Base-by-base conservation (phyloP, 1,140 invertebrate species). In the Diuraphis noxia region DNA sequence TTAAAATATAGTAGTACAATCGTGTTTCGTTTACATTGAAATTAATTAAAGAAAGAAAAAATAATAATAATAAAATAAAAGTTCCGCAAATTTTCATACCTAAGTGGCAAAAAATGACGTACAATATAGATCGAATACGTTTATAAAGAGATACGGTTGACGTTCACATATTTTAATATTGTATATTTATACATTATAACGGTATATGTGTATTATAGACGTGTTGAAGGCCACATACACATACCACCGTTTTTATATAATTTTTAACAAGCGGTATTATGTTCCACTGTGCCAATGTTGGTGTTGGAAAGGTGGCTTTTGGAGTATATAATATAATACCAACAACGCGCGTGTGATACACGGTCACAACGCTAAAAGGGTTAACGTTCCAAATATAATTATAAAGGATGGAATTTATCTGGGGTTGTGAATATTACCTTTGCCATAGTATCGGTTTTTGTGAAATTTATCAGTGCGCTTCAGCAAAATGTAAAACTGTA, bases 371-470 rank as follows among this genome's bases (percentile, higher is more conserved):
- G 17, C 87, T 88, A 41, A 88, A 88, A 88, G 49, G 49, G 87
- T 41, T 41, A 63, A 6, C 56, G 30, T 63, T 23, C 49, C 25
- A 72, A 63, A 88, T 88, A 88, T 88, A 88, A 88, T 88, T 88
- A 63, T 63, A 88, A 88, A 34, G 87, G 87, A 63, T 19, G 38
- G 77, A 30, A 41, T 88, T 88, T 88, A 87, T 87, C 87, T 43
- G 87, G 46, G 34, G 87, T 56, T 40, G 87, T 43, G 38, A 77
- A 63, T 77, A 88, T 88, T 77, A 43, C 87, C 52, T 88, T 46
- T 43, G 40, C 40, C 41, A 19, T 30, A 8, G 82, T 81, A 84
- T 84, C 40, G 82, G 82, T 84, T 84, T 84, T 84, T 84, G 40
- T 46, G 30, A n/a, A 84, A 84, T 84, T 46, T 84, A 84, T 84